Conservation (phyloP, 2,113 vertebrate genomes). For the Corythornis madagascariensis region DNA sequence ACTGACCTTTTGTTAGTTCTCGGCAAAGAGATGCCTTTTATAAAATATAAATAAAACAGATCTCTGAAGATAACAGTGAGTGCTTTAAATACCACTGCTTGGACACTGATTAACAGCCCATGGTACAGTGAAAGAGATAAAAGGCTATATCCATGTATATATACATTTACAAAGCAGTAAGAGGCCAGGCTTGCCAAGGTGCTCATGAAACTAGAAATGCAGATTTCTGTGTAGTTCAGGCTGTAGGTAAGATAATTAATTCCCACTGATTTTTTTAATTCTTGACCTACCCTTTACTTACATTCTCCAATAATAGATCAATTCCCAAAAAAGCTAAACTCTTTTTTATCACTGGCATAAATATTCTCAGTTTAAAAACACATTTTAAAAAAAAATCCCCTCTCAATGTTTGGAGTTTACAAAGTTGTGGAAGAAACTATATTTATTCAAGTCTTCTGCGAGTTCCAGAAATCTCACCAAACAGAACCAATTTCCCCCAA, state of each 20-base stretch:
- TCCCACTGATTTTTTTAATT: background rate
- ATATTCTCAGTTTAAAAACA: background rate
- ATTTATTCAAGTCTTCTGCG: background rate
- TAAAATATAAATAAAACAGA: slow-evolving; percentile 49
- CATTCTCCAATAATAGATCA: background rate
- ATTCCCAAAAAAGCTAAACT: background rate
- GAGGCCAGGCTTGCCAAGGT: background rate
- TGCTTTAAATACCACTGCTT: slow-evolving; percentile 37
- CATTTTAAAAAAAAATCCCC: background rate
- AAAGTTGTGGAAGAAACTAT: background rate
- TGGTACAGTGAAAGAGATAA: background rate
- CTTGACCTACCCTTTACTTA: background rate
- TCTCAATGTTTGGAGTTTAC: background rate
- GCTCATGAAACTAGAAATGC: background rate
- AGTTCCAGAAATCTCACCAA: background rate
- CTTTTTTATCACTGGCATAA: background rate
- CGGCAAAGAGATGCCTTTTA: slow-evolving; percentile 47
- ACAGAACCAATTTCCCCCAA: background rate
- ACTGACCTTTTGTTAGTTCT: slow-evolving; percentile 48
- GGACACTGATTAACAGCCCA: background rate
- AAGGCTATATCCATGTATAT: background rate
- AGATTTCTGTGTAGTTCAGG: background rate
- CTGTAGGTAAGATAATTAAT: background rate
- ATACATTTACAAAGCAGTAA: background rate
- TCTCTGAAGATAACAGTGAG: background rate